Percentiles rank a stretch among this genome's conserved stretches.
Conservation (phyloP, 2,113 vertebrate genomes). For the Pluvialis apricaria region DNA sequence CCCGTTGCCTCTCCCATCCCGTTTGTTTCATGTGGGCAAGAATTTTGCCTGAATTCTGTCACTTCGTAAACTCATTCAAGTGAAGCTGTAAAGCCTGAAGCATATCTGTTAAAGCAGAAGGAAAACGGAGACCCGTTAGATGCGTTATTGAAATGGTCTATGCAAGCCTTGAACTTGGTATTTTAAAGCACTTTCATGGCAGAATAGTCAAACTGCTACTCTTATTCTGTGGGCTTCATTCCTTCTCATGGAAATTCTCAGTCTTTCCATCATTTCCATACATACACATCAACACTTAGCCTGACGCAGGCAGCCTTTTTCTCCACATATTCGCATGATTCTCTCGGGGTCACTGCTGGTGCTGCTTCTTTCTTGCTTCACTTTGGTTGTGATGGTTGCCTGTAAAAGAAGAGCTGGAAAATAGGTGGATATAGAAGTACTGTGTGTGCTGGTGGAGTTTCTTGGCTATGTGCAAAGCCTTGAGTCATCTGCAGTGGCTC, state of each 20-base stretch:
- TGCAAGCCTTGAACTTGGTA: not conserved
- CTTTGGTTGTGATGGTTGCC: not conserved
- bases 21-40: not conserved
- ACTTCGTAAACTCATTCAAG: not conserved
- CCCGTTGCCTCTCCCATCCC: not conserved
- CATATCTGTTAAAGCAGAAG: not conserved
- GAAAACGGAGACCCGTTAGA: not conserved
- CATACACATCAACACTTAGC: not conserved
- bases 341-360: not conserved
- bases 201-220: not conserved
- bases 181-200: not conserved
- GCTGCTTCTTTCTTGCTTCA: not conserved
- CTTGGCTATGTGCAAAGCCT: not conserved
- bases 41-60: not conserved
- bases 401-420: not conserved
- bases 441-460: not conserved
- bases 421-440: not conserved
- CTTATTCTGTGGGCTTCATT: not conserved
- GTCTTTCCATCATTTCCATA: not conserved
- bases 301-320: not conserved
- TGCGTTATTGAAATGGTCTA: not conserved
- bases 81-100: not conserved
- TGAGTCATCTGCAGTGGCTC: not conserved
- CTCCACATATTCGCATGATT: not conserved
- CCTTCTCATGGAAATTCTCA: fast-evolving